Conservation (phyloP, 2,888 invertebrate genomes). For the Platycheirus albimanus region DNA sequence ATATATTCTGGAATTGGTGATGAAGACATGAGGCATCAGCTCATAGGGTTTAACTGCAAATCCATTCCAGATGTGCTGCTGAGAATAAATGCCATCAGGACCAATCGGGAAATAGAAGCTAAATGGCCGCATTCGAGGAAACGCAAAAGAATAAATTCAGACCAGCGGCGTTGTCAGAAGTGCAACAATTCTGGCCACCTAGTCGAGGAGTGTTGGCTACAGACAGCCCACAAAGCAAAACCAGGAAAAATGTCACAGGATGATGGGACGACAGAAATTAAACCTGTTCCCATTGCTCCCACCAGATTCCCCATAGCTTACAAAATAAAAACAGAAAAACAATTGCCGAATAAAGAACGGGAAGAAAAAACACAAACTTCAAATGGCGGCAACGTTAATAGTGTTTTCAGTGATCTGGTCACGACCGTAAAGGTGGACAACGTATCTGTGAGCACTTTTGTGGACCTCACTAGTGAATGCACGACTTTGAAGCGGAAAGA, state of each 20-base stretch:
- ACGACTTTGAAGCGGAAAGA: constrained; percentile 28
- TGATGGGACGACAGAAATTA: not conserved
- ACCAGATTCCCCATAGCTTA: too few species aligned
- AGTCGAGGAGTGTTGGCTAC: too few species aligned
- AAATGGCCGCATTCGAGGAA: not conserved
- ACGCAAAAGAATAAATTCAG: not conserved
- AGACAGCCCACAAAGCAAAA: not conserved
- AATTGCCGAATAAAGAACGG: too few species aligned
- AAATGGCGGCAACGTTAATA: too few species aligned
- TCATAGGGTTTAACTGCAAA: constrained; percentile 21
- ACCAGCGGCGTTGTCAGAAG: not conserved
- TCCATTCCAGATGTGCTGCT: constrained; percentile 21
- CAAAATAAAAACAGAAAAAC: too few species aligned
- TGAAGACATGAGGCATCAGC: constrained; percentile 1
- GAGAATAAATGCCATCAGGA: not conserved
- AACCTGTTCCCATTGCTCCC: too few species aligned
- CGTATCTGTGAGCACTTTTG: constrained; percentile 19
- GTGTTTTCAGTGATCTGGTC: constrained; percentile 14
- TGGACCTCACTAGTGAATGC: constrained; percentile 28
- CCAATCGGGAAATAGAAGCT: not conserved
- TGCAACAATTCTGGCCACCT: not conserved
- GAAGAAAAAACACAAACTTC: too few species aligned
- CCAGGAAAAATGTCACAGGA: not conserved
- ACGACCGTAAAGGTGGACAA: not conserved
- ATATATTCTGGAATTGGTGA: constrained; percentile 30